Conservation (phyloP, 1,140 invertebrate genomes). For the Acromyrmex echinatior region DNA sequence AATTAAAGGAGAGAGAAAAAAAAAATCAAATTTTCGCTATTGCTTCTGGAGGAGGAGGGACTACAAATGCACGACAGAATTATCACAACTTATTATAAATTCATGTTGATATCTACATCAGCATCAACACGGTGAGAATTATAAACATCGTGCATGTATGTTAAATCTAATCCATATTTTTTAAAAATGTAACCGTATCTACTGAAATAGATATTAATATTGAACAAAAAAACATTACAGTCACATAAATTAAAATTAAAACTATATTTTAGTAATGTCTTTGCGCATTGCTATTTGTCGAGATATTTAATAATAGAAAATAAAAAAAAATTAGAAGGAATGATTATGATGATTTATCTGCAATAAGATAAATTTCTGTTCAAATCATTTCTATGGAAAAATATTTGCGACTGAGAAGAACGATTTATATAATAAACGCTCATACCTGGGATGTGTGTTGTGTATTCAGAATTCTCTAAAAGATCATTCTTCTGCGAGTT, state of each 20-base stretch:
- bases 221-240: not conserved
- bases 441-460: not conserved
- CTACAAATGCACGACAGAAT: too few relatives aligned
- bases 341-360: not conserved
- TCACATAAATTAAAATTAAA: slow-evolving; percentile 1
- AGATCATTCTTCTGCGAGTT: slow-evolving; percentile 35
- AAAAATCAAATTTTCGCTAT: too few relatives aligned
- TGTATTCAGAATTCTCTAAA: slow-evolving; percentile 3
- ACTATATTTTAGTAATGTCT: not conserved
- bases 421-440: not conserved
- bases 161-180: too few relatives aligned
- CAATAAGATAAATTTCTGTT: not conserved
- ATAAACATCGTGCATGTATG: too few relatives aligned
- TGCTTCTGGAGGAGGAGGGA: too few relatives aligned
- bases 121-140: too few relatives aligned
- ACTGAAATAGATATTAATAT: not conserved
- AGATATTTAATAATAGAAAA: not conserved
- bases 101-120: too few relatives aligned
- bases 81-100: too few relatives aligned
- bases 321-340: not conserved
- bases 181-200: not conserved
- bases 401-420: not conserved
- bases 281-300: not conserved
- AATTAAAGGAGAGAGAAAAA: too few relatives aligned
- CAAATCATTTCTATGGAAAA: not conserved